Evolutionary conservation across 2,113 vertebrate genomes (phyloP).

Genomic region (Ptychochromis oligacanthus): DNA sequence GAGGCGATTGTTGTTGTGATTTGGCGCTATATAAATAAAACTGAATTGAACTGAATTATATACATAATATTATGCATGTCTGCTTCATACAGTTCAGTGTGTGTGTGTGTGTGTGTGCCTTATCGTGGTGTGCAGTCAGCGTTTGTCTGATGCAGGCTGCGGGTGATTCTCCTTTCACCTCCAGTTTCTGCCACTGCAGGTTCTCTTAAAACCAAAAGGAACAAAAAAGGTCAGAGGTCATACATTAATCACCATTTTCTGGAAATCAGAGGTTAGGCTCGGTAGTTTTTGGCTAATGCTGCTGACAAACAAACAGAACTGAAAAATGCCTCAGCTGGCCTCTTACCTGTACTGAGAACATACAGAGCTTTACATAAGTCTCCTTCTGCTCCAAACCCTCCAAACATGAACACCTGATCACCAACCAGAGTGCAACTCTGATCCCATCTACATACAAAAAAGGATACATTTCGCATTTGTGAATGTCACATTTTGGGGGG

Average conservation of each 20-base stretch:
- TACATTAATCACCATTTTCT: too few relatives aligned
- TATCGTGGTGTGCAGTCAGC: conserved; percentile 77
- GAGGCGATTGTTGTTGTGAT: too few relatives aligned
- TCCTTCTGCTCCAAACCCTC: conserved; percentile 64
- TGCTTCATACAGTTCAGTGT: too few relatives aligned
- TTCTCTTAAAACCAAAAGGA: conserved; percentile 54
- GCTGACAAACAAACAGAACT: too few relatives aligned
- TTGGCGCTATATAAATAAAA: too few relatives aligned
- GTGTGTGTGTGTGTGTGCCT: conserved; percentile 60
- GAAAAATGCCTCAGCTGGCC: background rate
- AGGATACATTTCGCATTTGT: background rate
- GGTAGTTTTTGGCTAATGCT: too few relatives aligned
- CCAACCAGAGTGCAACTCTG: conserved; percentile 70
- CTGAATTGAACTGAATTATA: too few relatives aligned
- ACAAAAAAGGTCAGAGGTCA: background rate
- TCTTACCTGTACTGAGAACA: conserved; percentile 76
- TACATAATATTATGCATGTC: too few relatives aligned
- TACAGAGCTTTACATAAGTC: conserved; percentile 70
- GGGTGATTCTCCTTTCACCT: conserved; percentile 78
- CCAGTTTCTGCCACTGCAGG: conserved; percentile 73
- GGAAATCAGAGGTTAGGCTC: too few relatives aligned
- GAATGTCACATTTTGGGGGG: too few relatives aligned
- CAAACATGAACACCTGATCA: conserved; percentile 78
- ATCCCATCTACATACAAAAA: conserved; percentile 64
- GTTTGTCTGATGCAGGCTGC: conserved; percentile 66